Conservation (phyloP, 2,113 vertebrate genomes). For the Elachura formosa region DNA sequence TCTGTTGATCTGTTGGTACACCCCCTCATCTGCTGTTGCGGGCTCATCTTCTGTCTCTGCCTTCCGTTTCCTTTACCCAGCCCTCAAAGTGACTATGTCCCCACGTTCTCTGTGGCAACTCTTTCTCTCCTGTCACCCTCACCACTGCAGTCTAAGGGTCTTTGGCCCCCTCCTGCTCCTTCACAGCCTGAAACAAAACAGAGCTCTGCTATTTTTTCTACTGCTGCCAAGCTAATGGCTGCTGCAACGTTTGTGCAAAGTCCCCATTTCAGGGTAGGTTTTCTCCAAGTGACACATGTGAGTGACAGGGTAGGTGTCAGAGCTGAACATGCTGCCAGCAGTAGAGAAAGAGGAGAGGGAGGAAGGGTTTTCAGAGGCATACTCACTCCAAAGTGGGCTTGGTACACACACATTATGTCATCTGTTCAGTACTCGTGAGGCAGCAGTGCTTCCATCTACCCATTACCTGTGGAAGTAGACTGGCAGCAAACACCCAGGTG, state of each 20-base stretch:
- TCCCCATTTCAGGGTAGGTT: fast-evolving
- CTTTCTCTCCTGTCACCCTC: not conserved
- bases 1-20: not conserved
- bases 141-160: not conserved
- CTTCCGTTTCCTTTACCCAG: not conserved
- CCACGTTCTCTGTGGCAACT: not conserved
- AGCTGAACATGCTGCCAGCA: not conserved
- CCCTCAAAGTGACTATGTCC: fast-evolving
- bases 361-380: not conserved
- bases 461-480: fast-evolving
- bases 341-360: not conserved
- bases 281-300: fast-evolving
- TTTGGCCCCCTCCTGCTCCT: not conserved
- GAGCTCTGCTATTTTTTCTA: fast-evolving
- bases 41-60: not conserved
- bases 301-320: not conserved
- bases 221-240: not conserved
- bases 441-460: not conserved
- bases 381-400: not conserved
- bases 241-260: not conserved
- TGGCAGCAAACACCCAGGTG: not conserved
- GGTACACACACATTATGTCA: fast-evolving
- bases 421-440: fast-evolving
- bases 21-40: not conserved
- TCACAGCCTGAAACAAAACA: not conserved